A percentile compares a stretch with the other conserved stretches of the same genome.
Evolutionary conservation across 2,113 vertebrate species (phyloP).

Genomic region (Brachyhypopomus gauderio): DNA sequence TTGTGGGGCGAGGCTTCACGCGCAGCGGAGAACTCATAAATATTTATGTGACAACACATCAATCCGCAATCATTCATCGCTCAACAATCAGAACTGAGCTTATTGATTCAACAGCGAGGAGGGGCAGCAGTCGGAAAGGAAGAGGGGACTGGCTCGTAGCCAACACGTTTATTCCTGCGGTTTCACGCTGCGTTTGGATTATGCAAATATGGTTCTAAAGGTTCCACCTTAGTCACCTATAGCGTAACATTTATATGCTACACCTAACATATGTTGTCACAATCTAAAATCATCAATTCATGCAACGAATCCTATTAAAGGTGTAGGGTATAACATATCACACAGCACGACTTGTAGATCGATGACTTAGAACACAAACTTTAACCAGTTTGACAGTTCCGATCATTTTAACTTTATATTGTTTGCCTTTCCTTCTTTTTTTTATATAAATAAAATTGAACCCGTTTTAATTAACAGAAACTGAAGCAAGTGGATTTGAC

Average conservation of each 20-base stretch:
- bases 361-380: too few relatives aligned
- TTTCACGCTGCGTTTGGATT: neutral
- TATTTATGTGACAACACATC: constrained; percentile 3
- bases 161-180: neutral
- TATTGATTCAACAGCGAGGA: too few relatives aligned
- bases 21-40: neutral
- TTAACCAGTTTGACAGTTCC: too few relatives aligned
- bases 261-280: neutral
- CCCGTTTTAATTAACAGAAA: too few relatives aligned
- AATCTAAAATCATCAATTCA: neutral
- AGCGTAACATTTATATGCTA: neutral
- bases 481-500: too few relatives aligned
- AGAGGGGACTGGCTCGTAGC: neutral
- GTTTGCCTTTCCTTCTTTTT: too few relatives aligned
- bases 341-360: too few relatives aligned
- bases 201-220: neutral
- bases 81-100: neutral
- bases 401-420: too few relatives aligned
- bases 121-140: neutral
- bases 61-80: constrained; percentile 7
- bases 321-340: too few relatives aligned
- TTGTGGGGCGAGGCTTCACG: neutral
- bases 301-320: too few relatives aligned
- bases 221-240: neutral
- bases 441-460: too few relatives aligned